Evolutionary conservation across 2,888 invertebrate genomes (phyloP), one percentile per base, ranked within the genome.

Genomic region (Pseudoips prasinana): DNA sequence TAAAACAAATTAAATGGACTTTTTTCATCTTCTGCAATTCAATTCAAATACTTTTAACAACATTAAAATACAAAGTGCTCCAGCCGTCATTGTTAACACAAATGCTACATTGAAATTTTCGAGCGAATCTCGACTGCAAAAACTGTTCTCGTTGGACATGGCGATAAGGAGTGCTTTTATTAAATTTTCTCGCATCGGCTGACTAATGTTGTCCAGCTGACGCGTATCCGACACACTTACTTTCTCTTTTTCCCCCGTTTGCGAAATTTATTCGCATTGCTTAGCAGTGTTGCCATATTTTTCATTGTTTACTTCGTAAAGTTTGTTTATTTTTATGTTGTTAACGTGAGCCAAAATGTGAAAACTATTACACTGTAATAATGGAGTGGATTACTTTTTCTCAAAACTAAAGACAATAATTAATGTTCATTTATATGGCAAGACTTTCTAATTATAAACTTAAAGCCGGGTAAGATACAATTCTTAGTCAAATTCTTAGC

Each of bases 171-270:
- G 66, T 73, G 77, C 79, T 83, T 84, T 86, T 86, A 85, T 86
- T 84, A 86, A 86, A 86, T 84, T 81, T 76, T 74, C 81, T 79
- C 86, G 80, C 83, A 69, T 81, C 84, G 83, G 53, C 66, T 83
- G 80, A 82, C 86, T 85, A 84, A 85, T 82, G 82, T 69, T 64
- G 72, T 58, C 74, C 86, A 85, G 85, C 84, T 85, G 86, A 79
- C 84, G 84, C 80, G 54, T 54, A 66, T 67, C 68, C 74, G 64
- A 74, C 69, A 65, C 67, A 73, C 67, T 74, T 68, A 73, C 73
- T 73, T 71, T 73, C 72, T 64, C 74, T 73, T 72, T 72, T 73
- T 68, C 69, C 63, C 58, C 58, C 68, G 64, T 57, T 68, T 67
- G 65, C 62, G 54, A 67, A 66, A 71, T 73, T 67, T 65, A 60